Evolutionary conservation across 2,113 vertebrate species (phyloP).

Genomic region (Budorcas taxicolor): DNA sequence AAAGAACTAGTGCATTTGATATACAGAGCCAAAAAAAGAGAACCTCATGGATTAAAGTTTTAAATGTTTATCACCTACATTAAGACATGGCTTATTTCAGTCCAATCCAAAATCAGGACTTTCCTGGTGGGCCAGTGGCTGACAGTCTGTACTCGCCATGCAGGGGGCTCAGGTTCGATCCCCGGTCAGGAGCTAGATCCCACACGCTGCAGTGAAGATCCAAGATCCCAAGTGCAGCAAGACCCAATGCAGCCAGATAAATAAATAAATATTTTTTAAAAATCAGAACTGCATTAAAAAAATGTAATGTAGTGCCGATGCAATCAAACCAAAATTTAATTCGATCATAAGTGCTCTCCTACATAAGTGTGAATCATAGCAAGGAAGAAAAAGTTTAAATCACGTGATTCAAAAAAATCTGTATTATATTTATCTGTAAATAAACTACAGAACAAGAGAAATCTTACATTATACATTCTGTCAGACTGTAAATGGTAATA

Average conservation of each 20-base stretch:
- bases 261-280: conserved; percentile 50
- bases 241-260: background rate
- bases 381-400: conserved; percentile 91
- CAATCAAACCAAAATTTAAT: conserved; percentile 92
- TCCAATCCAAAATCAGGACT: conserved; percentile 79
- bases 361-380: conserved; percentile 93
- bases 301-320: conserved; percentile 87
- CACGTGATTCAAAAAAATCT: conserved; percentile 94
- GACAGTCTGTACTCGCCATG: background rate
- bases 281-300: conserved; percentile 90
- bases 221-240: background rate
- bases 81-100: conserved; percentile 92
- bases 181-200: background rate
- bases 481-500: conserved; percentile 99
- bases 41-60: conserved; percentile 87
- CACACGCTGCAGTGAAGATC: background rate
- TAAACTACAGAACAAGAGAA: conserved; percentile 98
- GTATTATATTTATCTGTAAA: conserved; percentile 86
- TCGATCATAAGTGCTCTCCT: conserved; percentile 96
- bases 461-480: conserved; percentile 96
- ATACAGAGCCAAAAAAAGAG: conserved; percentile 88
- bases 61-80: conserved; percentile 90
- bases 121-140: background rate
- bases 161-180: background rate
- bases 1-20: conserved; percentile 91